phyloP scores from a whole-genome alignment of 30 jellyfish, hydroid and myxozoan genomes.

The Phacellophora camtschatica region DNA sequence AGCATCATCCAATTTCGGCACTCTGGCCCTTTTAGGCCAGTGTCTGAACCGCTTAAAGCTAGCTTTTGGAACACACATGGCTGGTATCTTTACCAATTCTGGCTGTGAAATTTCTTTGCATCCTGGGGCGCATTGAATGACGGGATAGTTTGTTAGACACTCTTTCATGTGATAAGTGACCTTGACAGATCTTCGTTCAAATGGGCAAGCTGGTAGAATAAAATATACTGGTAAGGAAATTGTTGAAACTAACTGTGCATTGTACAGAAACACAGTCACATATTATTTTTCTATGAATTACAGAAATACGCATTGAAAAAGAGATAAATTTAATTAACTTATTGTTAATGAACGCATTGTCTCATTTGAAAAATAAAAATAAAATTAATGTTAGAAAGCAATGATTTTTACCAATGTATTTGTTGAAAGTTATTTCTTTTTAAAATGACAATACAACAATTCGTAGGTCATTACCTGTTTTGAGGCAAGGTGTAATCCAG shows the following conservation, averaged over 20 bases:
- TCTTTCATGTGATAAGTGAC: neutral
- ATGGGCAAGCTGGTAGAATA: constrained; percentile 36
- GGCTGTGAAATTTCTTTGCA: neutral
- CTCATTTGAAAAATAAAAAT: no score
- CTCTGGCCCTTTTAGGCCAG: constrained; percentile 6
- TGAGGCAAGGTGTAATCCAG: constrained; percentile 59
- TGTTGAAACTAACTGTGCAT: no score
- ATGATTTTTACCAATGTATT: no score
- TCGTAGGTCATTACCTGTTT: no score
- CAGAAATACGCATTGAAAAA: no score
- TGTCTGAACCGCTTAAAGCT: neutral
- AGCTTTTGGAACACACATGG: constrained; percentile 56
- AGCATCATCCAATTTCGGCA: constrained; percentile 16
- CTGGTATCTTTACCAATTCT: constrained; percentile 39
- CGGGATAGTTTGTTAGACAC: constrained; percentile 36
- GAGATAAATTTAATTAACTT: no score
- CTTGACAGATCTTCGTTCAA: constrained; percentile 3
- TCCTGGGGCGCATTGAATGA: constrained; percentile 19
- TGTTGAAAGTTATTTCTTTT: neutral
- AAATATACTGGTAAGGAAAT: neutral
- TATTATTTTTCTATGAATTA: no score
- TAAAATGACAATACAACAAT: neutral
- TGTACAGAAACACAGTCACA: no score
- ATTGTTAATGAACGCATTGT: no score
- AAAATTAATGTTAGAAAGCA: no score